These are phyloP conservation scores for Mus minutoides DNA, from an alignment of 2,797 vertebrate species.

Conservation along the genomic window DNA sequence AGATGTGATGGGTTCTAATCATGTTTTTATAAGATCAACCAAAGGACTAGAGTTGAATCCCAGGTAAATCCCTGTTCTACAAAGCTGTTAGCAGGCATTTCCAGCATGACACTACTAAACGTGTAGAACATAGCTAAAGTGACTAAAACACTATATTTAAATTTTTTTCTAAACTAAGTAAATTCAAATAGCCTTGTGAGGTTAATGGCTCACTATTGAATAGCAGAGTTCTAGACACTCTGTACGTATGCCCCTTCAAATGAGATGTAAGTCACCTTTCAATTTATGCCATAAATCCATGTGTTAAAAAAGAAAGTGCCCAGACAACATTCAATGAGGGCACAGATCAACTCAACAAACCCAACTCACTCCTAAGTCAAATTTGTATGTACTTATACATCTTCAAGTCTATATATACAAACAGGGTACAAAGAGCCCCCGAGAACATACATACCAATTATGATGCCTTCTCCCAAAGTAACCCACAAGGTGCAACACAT, in stretches of 20 bases:
- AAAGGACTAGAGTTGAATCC: not conserved
- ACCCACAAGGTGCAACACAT: not conserved
- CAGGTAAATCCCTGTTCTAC: not conserved
- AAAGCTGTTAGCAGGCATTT: not conserved
- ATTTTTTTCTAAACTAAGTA: not conserved
- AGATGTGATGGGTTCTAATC: not conserved
- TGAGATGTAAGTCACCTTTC: not conserved
- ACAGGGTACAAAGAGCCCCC: not conserved
- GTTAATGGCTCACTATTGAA: not conserved
- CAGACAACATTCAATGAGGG: not conserved
- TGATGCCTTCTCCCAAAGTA: not conserved
- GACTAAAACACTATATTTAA: not conserved
- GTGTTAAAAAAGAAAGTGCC: conserved; percentile 16
- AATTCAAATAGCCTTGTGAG: not conserved
- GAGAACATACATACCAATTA: not conserved
- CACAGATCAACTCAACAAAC: not conserved
- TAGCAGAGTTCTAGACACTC: not conserved
- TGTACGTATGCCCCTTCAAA: not conserved
- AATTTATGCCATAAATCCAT: not conserved
- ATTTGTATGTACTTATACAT: not conserved
- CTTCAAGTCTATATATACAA: not conserved
- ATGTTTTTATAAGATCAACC: conserved; percentile 47
- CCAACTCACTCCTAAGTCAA: not conserved
- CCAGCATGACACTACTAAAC: not conserved
- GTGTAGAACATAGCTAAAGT: not conserved